Base-by-base conservation (phyloP, 2,888 invertebrate species). In the Leptinotarsa haldemani region DNA sequence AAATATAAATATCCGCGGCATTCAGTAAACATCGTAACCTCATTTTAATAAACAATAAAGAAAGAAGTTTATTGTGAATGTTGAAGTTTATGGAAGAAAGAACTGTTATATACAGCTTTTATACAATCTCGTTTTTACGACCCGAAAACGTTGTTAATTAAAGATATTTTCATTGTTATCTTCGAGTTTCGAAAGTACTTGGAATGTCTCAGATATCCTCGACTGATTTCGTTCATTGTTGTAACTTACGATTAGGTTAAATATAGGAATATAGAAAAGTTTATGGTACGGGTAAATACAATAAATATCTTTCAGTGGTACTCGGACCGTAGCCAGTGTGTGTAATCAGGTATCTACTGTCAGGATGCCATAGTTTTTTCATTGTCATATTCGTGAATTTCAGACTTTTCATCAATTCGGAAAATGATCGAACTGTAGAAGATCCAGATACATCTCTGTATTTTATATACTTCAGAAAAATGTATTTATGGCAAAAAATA, bases 1-100 rank as follows among this genome's bases (percentile, higher is more conserved):
- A 66, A 46, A 30, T 58, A 48, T 69, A 67, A 68, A 71, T 73
- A 72, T 74, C 70, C 73, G 73, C 74, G 75, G 77, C 71, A 72
- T 74, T 74, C 69, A 74, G 73, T 78, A 69, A 74, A 73, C 80
- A 79, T 82, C 82, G 81, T 84, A 83, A 83, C 84, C 83, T 83
- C 84, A 84, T 85, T 85, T 85, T 84, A 85, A 85, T 85, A 84
- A 85, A 85, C 85, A 84, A 84, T 85, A 85, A 85, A 85, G 67
- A 77, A 74, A 67, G 69, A 71, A 74, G 73, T 78, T 78, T 78
- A 78, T 77, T 78, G 75, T 77, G 63, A 67, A 73, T 63, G 70
- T 73, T 71, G 77, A 78, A 71, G 78, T 78, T 78, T 78, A 78
- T 77, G 75, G 78, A 74, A 74, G 77, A 75, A 77, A 77, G 68